phyloP scores from a whole-genome alignment of 2,888 invertebrate species.

The Geophilus truncorum region DNA sequence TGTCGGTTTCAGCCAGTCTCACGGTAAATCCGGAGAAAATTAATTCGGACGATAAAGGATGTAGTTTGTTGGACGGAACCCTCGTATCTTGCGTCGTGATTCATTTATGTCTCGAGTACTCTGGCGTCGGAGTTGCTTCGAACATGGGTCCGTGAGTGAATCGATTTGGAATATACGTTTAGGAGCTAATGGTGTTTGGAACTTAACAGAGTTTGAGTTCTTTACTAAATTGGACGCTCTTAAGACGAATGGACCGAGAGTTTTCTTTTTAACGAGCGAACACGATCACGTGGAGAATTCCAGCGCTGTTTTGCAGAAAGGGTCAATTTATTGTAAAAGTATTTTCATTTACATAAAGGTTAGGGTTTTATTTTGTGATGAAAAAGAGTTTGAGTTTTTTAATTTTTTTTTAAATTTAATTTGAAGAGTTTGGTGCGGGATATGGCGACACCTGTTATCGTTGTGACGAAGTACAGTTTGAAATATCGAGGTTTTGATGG shows the following conservation, averaged over 20 bases:
- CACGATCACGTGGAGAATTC: constrained; percentile 59
- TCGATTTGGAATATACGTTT: not conserved
- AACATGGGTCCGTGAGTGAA: constrained; percentile 58
- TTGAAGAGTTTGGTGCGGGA: constrained; percentile 62
- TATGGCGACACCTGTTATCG: too few species aligned
- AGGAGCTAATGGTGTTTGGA: not conserved
- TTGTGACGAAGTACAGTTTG: too few species aligned
- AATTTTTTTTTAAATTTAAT: not conserved
- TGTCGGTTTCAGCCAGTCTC: constrained; percentile 72
- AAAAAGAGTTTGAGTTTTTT: not conserved
- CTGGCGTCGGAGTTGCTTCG: constrained; percentile 67
- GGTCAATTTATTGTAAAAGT: constrained; percentile 52
- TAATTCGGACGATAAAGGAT: constrained; percentile 69
- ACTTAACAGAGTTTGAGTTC: constrained; percentile 63
- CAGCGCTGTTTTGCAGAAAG: constrained; percentile 52
- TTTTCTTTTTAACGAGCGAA: constrained; percentile 68
- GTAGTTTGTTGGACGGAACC: constrained; percentile 60
- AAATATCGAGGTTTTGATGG: too few species aligned
- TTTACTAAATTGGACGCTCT: constrained; percentile 72
- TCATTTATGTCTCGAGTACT: constrained; percentile 71
- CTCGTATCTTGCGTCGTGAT: constrained; percentile 68
- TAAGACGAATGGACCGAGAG: constrained; percentile 66
- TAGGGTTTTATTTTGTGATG: too few species aligned
- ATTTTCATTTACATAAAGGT: constrained; percentile 56
- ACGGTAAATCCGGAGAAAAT: constrained; percentile 65